phyloP scores from a whole-genome alignment of 2,113 vertebrate genomes.

The Hippolais icterina region DNA sequence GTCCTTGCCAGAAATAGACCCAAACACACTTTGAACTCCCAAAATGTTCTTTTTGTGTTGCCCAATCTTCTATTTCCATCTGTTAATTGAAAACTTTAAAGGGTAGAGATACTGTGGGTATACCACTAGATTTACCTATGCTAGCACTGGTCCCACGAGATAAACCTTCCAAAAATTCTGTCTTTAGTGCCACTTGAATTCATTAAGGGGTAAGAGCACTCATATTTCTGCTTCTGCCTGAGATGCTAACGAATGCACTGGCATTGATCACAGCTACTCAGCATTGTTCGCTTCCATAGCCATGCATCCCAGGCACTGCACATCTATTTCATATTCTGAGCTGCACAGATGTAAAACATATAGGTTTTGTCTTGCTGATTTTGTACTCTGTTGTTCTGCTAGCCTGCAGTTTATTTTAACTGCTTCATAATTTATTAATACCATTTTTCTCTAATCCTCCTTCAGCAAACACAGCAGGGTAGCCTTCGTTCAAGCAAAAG shows the following conservation, averaged over 20 bases:
- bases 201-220: not conserved
- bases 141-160: not conserved
- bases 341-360: not conserved
- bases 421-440: conserved; percentile 63
- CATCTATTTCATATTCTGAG: not conserved
- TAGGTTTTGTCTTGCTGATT: conserved; percentile 42
- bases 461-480: conserved; percentile 32
- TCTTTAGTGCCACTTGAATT: not conserved
- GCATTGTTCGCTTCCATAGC: not conserved
- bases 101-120: not conserved
- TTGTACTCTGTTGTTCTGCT: conserved; percentile 27
- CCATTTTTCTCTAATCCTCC: conserved; percentile 40
- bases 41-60: not conserved
- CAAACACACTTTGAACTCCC: not conserved
- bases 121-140: not conserved
- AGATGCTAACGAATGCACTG: not conserved
- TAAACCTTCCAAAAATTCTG: not conserved
- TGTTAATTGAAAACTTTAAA: not conserved
- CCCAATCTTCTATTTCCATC: not conserved
- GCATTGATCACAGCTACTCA: not conserved
- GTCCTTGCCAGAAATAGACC: not conserved
- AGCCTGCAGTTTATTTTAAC: conserved; percentile 45
- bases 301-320: not conserved
- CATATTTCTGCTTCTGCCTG: not conserved
- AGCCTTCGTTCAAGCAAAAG: conserved; percentile 37